Evolutionary conservation across 2,113 vertebrate genomes (phyloP).

Genomic region (Podarcis cretensis): DNA sequence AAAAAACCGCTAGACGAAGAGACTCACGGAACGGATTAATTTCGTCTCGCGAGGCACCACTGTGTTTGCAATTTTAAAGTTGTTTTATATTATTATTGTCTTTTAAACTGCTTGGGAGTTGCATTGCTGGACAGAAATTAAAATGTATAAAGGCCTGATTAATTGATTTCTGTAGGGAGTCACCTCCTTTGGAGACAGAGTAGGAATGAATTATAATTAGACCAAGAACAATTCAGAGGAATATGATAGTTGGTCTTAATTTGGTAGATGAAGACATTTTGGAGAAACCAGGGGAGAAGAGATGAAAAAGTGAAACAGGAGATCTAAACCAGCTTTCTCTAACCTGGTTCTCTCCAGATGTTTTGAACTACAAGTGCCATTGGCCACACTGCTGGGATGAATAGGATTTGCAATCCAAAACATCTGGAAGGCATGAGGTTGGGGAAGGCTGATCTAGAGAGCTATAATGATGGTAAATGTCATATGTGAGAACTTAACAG

Average conservation of each 20-base stretch:
- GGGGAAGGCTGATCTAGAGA: too few species aligned
- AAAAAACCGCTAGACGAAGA: too few species aligned
- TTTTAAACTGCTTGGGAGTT: not conserved
- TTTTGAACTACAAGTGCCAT: too few species aligned
- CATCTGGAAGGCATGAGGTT: too few species aligned
- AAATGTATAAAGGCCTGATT: not conserved
- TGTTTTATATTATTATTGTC: not conserved
- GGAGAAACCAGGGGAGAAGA: not conserved
- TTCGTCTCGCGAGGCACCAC: too few species aligned
- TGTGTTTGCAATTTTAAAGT: not conserved
- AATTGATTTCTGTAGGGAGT: not conserved
- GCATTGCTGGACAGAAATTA: not conserved
- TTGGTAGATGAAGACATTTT: not conserved
- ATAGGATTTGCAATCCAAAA: too few species aligned
- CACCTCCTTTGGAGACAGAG: not conserved
- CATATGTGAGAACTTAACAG: too few species aligned
- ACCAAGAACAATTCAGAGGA: not conserved
- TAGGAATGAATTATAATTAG: not conserved
- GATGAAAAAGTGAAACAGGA: not conserved
- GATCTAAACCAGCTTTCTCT: too few species aligned
- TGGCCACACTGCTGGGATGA: too few species aligned
- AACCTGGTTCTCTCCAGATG: too few species aligned
- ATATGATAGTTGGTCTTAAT: not conserved
- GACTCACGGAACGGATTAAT: too few species aligned
- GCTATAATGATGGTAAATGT: too few species aligned